Evolutionary conservation across 37 sponge, comb jelly and placozoan genomes (phyloP).

Genomic region (Ianthella basta): DNA sequence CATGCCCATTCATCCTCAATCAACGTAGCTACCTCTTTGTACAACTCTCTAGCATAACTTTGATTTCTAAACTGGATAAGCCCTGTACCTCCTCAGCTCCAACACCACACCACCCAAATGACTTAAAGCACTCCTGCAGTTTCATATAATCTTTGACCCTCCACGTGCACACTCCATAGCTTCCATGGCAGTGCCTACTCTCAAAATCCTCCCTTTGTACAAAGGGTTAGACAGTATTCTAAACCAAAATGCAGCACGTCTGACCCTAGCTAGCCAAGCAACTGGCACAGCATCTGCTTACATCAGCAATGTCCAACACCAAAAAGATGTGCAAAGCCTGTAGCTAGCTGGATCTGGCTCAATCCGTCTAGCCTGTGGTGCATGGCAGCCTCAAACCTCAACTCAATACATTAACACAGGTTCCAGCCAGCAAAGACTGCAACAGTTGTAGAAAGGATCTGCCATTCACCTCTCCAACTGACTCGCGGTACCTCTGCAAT

Average conservation of each 20-base stretch:
- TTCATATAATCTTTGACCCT: conserved; percentile 6
- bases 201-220: conserved; percentile 22
- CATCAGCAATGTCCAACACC: conserved; percentile 20
- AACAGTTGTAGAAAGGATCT: conserved; percentile 3
- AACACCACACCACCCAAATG: conserved; percentile 19
- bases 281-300: conserved; percentile 26
- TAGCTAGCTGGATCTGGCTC: conserved; percentile 13
- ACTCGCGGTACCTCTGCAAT: neutral
- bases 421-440: neutral
- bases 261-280: conserved; percentile 16
- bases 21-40: neutral
- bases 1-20: conserved; percentile 8
- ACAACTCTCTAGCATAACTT: conserved; percentile 3
- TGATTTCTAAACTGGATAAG: conserved; percentile 12
- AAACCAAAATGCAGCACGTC: conserved; percentile 13
- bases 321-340: conserved; percentile 11
- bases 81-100: conserved; percentile 1
- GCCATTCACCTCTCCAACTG: neutral
- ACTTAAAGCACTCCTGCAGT: neutral
- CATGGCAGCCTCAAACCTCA: conserved; percentile 29
- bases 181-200: neutral
- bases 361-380: neutral
- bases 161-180: conserved; percentile 18
- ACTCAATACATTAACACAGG: conserved; percentile 1
- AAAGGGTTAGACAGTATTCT: conserved; percentile 5